phyloP scores from a whole-genome alignment of 2,113 vertebrate species.

The Myotis yumanensis region DNA sequence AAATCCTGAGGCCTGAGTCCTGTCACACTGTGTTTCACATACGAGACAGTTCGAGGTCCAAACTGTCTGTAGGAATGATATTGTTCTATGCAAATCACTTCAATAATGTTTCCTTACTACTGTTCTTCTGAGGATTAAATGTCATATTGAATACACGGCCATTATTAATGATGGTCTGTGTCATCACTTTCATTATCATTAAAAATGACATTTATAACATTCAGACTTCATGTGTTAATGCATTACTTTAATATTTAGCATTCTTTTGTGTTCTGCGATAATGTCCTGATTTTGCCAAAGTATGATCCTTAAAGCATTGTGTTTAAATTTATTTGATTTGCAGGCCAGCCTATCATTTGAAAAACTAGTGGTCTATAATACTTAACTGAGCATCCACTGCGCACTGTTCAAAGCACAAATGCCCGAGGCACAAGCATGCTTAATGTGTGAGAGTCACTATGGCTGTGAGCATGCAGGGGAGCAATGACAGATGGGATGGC shows the following conservation, averaged over 20 bases:
- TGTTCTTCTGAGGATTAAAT: not conserved
- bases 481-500: not conserved
- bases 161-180: not conserved
- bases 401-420: not conserved
- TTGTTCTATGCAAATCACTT: not conserved
- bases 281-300: not conserved
- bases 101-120: not conserved
- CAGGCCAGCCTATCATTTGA: not conserved
- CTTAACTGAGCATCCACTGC: not conserved
- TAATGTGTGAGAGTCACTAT: not conserved
- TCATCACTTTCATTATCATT: not conserved
- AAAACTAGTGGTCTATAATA: not conserved
- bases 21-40: not conserved
- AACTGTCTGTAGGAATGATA: not conserved
- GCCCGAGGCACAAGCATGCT: not conserved
- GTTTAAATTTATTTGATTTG: not conserved
- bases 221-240: not conserved
- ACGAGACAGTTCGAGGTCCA: not conserved
- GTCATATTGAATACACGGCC: not conserved
- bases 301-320: not conserved
- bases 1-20: not conserved
- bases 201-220: not conserved
- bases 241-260: not conserved
- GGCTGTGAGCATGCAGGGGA: not conserved
- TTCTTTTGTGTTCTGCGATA: not conserved